These are phyloP conservation scores for Cyclopterus lumpus DNA, from an alignment of 2,797 vertebrate species.

Conservation along the genomic window DNA sequence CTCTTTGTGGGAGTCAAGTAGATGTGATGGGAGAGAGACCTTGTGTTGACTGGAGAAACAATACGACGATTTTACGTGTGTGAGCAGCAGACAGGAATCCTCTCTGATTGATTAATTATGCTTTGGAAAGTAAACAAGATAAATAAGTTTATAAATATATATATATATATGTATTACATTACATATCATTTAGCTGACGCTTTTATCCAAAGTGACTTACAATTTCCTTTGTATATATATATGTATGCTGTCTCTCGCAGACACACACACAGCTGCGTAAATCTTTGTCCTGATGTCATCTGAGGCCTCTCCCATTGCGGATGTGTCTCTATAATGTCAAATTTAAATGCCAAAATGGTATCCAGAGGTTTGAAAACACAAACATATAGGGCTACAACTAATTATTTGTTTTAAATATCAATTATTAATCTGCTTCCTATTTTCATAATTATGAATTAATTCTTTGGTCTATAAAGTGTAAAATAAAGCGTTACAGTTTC, in stretches of 20 bases:
- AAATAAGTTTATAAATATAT: background rate
- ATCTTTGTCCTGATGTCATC: constrained; percentile 16
- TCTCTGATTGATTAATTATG: constrained; percentile 43
- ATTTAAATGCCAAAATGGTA: background rate
- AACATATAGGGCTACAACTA: background rate
- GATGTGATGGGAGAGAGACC: constrained; percentile 25
- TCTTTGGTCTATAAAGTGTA: background rate
- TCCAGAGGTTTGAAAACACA: background rate
- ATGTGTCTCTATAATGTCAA: constrained; percentile 18
- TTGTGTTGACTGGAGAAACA: constrained; percentile 31
- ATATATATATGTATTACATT: too few species aligned
- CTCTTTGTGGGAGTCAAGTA: constrained; percentile 14
- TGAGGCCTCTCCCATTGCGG: background rate
- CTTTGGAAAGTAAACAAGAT: background rate
- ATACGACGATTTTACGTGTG: constrained; percentile 16
- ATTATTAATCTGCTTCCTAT: background rate
- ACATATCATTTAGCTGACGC: too few species aligned
- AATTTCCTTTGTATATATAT: too few species aligned
- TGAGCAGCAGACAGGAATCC: constrained; percentile 24
- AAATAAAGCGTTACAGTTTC: background rate
- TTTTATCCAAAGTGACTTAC: too few species aligned
- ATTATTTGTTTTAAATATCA: background rate
- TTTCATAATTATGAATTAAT: background rate
- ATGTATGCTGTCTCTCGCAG: constrained; percentile 4
- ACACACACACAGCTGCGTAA: background rate